phyloP scores from a whole-genome alignment of 2,113 vertebrate species.

The Bolborhynchus lineola region DNA sequence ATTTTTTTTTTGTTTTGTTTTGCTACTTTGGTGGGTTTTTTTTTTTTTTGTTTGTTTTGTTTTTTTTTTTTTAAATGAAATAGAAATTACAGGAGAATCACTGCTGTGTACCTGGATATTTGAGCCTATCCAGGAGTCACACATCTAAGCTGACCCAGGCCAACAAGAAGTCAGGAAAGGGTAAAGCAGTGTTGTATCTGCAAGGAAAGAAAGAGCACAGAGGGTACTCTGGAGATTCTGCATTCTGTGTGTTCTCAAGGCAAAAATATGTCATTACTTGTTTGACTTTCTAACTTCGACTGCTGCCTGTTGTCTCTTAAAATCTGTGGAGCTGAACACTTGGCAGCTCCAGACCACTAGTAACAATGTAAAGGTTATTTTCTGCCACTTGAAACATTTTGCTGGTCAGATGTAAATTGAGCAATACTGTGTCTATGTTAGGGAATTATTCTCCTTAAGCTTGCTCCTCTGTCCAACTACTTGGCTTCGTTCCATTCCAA shows the following conservation, averaged over 20 bases:
- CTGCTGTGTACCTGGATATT: neutral
- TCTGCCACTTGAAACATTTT: neutral
- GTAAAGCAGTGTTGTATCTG: neutral
- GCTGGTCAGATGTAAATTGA: neutral
- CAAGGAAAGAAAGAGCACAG: neutral
- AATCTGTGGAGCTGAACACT: neutral
- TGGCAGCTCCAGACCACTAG: neutral
- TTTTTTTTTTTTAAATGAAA: neutral
- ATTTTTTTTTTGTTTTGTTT: neutral
- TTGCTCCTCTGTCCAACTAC: neutral
- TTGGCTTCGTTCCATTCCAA: neutral
- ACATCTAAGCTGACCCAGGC: neutral
- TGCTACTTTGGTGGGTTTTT: neutral
- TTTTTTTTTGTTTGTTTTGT: neutral
- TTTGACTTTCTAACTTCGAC: neutral
- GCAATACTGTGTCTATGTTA: neutral
- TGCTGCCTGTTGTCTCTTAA: slow-evolving; percentile 15
- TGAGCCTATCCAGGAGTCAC: neutral
- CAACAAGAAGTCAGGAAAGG: neutral
- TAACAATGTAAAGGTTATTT: neutral
- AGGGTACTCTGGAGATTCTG: neutral
- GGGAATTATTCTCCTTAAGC: neutral
- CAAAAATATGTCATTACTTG: slow-evolving; percentile 28
- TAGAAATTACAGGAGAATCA: neutral
- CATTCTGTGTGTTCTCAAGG: slow-evolving; percentile 1